A percentile compares a stretch with the other conserved stretches of the same genome.
Conservation (phyloP, 2,888 invertebrate species). For the Drosophila pseudotakahashii region DNA sequence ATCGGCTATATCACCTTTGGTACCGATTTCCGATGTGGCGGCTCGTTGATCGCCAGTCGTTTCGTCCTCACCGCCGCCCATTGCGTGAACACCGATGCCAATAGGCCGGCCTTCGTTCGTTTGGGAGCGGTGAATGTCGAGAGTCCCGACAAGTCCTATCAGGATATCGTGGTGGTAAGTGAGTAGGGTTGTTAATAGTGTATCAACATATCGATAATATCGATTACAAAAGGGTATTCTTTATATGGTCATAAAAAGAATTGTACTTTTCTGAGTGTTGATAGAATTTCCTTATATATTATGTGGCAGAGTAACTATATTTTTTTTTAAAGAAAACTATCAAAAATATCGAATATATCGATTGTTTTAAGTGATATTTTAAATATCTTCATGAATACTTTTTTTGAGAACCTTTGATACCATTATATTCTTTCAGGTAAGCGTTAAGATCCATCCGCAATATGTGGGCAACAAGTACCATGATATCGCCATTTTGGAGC, state of each 20-base stretch:
- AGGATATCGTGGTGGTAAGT: conserved; percentile 53
- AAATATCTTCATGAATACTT: no score
- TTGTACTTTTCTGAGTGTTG: no score
- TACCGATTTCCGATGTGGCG: conserved; percentile 74
- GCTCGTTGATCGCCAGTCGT: conserved; percentile 74
- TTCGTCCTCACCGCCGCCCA: conserved; percentile 82
- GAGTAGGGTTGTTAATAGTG: no score
- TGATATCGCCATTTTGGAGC: conserved; percentile 77
- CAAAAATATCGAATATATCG: no score
- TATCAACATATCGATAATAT: no score
- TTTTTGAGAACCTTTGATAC: no score
- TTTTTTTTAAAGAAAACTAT: no score
- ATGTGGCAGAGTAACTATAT: no score
- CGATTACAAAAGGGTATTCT: no score
- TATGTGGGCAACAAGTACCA: conserved; percentile 74
- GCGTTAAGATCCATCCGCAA: conserved; percentile 67
- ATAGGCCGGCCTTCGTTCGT: conserved; percentile 70
- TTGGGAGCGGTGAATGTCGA: conserved; percentile 74
- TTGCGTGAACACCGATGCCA: conserved; percentile 61
- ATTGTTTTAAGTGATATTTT: no score
- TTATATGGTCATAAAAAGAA: no score
- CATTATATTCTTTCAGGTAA: conserved; percentile 47
- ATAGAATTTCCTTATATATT: no score
- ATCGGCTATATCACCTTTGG: conserved; percentile 57
- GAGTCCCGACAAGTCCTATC: conserved; percentile 33